A percentile compares a stretch with the other conserved stretches of the same genome.
These are phyloP conservation scores for Villa cingulata DNA, from an alignment of 2,888 invertebrate species.

Conservation along the genomic window DNA sequence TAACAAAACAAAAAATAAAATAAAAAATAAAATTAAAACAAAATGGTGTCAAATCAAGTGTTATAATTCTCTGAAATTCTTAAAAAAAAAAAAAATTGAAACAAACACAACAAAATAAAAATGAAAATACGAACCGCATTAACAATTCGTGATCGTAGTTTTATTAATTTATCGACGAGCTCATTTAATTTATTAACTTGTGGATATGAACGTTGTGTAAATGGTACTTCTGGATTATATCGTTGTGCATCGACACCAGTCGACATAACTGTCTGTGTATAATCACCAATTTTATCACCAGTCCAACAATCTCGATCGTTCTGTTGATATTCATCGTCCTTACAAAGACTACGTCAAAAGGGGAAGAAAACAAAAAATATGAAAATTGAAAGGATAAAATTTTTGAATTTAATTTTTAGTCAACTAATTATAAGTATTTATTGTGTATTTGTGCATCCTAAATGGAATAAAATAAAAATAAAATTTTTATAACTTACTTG, in stretches of 20 bases:
- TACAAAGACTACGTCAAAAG: constrained; percentile 26
- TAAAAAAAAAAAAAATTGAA: too few species aligned
- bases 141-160: constrained; percentile 32
- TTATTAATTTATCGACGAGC: constrained; percentile 32
- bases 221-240: constrained; percentile 36
- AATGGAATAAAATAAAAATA: too few species aligned
- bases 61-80: too few species aligned
- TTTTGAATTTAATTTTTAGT: neutral
- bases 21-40: too few species aligned
- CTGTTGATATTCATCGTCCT: constrained; percentile 30
- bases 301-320: constrained; percentile 35
- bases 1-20: neutral
- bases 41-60: too few species aligned
- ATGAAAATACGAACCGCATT: constrained; percentile 25
- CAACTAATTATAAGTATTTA: too few species aligned
- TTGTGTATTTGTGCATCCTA: too few species aligned
- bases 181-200: constrained; percentile 30
- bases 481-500: constrained; percentile 37
- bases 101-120: too few species aligned
- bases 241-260: constrained; percentile 30
- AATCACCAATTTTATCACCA: constrained; percentile 34
- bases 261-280: constrained; percentile 31
- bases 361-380: neutral
- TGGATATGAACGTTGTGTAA: constrained; percentile 22
- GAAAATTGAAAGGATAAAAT: neutral